These are phyloP conservation scores for Drosophila nikananu DNA, from an alignment of 1,140 invertebrate genomes.

Conservation along the genomic window DNA sequence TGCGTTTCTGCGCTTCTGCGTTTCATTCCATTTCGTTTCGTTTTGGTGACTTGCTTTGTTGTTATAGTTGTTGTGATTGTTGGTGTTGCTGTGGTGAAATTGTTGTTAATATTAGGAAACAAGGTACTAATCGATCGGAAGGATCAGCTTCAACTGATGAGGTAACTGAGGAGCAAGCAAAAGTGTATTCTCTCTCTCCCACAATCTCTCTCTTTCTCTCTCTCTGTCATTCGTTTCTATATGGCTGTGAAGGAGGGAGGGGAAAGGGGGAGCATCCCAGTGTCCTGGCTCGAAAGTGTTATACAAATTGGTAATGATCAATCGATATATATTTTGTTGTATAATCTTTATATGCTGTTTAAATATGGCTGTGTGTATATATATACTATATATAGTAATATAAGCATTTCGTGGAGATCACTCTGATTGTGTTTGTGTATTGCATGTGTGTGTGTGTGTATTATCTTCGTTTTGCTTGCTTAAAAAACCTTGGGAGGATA, in stretches of 20 bases:
- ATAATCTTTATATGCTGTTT: slow-evolving; percentile 52
- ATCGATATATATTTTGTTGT: slow-evolving; percentile 41
- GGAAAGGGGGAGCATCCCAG: too few species aligned
- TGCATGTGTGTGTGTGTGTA: slow-evolving; percentile 11
- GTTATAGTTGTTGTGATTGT: slow-evolving; percentile 2
- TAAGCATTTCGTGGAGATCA: slow-evolving; percentile 53
- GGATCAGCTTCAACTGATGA: slow-evolving; percentile 41
- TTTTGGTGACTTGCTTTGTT: slow-evolving; percentile 22
- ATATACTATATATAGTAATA: slow-evolving; percentile 51
- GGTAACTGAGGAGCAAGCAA: slow-evolving; percentile 46
- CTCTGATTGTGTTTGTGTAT: slow-evolving; percentile 24
- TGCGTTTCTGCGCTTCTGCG: not conserved
- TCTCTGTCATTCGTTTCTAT: slow-evolving; percentile 9
- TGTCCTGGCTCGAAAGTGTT: slow-evolving; percentile 34
- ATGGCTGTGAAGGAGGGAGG: slow-evolving; percentile 7
- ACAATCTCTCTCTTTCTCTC: not conserved
- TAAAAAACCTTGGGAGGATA: slow-evolving; percentile 12
- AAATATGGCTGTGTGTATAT: slow-evolving; percentile 52
- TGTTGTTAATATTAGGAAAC: slow-evolving; percentile 22
- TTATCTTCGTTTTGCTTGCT: slow-evolving; percentile 38
- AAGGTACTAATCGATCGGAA: slow-evolving; percentile 53
- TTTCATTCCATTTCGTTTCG: slow-evolving; percentile 6
- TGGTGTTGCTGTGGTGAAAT: slow-evolving; percentile 8
- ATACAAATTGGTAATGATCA: slow-evolving; percentile 51
- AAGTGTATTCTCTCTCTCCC: slow-evolving; percentile 19